Evolutionary conservation across 1,140 invertebrate genomes (phyloP).

Genomic region (Halesus radiatus): DNA sequence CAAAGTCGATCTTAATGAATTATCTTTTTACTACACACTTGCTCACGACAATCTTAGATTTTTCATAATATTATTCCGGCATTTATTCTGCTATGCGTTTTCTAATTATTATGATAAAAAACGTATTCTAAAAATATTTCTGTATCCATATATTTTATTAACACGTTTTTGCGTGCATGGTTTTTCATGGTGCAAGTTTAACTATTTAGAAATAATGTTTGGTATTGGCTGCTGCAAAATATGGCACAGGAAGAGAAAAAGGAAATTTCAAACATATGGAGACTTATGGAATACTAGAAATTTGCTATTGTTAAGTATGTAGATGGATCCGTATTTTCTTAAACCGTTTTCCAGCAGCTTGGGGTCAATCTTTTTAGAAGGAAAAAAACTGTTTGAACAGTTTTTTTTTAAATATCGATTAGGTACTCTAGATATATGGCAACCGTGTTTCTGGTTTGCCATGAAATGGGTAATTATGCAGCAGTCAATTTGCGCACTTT

Average conservation of each 20-base stretch:
- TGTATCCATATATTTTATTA: background rate
- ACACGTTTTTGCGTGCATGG: constrained; percentile 32
- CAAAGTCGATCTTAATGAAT: constrained; percentile 3
- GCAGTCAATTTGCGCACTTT: constrained; percentile 5
- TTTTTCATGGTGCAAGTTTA: constrained; percentile 9
- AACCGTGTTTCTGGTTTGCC: no score
- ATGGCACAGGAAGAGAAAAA: no score
- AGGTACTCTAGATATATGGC: no score
- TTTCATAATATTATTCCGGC: constrained; percentile 5
- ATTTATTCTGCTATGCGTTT: background rate
- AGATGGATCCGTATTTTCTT: no score
- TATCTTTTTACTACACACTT: background rate
- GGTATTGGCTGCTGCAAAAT: background rate
- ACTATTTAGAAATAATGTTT: background rate
- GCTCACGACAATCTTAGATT: constrained; percentile 38
- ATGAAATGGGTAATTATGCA: constrained; percentile 1
- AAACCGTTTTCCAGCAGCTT: no score
- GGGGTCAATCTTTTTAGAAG: no score
- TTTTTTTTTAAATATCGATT: no score
- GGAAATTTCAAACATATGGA: no score
- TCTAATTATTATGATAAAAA: background rate
- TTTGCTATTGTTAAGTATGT: no score
- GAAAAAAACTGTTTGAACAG: no score
- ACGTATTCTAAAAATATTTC: background rate
- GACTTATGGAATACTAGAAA: no score